Evolutionary conservation across 2,797 vertebrate genomes (phyloP).

Genomic region (Pampus argenteus): DNA sequence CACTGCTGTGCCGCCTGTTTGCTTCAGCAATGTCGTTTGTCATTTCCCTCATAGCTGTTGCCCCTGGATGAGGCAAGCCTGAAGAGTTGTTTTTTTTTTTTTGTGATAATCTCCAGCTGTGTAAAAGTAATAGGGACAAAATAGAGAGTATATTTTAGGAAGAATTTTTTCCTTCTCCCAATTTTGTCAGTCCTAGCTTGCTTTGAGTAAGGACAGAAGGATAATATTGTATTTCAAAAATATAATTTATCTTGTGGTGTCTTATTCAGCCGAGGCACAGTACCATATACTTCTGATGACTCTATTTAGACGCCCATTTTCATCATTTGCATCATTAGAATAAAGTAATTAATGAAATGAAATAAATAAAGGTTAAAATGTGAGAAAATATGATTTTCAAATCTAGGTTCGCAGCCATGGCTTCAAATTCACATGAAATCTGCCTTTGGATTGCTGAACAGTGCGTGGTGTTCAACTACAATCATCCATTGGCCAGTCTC

Average conservation of each 20-base stretch:
- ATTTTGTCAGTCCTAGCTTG: background rate
- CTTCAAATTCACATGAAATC: background rate
- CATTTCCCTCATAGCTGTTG: conserved; percentile 9
- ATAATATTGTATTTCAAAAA: background rate
- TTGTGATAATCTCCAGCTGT: conserved; percentile 27
- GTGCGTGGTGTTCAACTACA: background rate
- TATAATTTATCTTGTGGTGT: too few relatives aligned
- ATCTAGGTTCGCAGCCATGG: too few relatives aligned
- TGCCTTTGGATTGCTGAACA: background rate
- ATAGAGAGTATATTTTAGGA: background rate
- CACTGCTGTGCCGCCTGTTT: conserved; percentile 20
- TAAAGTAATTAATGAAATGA: background rate
- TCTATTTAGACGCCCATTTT: background rate
- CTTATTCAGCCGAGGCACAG: too few relatives aligned
- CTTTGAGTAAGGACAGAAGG: too few relatives aligned
- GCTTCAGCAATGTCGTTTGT: conserved; percentile 26
- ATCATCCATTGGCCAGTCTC: conserved; percentile 2
- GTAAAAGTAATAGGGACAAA: background rate
- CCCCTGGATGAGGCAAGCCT: background rate
- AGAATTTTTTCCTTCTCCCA: background rate
- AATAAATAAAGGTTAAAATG: background rate
- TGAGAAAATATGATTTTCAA: background rate
- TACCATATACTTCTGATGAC: background rate
- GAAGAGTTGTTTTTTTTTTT: conserved; percentile 23
- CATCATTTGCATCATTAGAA: background rate